These are phyloP conservation scores for Gila robusta DNA, from an alignment of 2,797 vertebrate genomes.

Conservation along the genomic window DNA sequence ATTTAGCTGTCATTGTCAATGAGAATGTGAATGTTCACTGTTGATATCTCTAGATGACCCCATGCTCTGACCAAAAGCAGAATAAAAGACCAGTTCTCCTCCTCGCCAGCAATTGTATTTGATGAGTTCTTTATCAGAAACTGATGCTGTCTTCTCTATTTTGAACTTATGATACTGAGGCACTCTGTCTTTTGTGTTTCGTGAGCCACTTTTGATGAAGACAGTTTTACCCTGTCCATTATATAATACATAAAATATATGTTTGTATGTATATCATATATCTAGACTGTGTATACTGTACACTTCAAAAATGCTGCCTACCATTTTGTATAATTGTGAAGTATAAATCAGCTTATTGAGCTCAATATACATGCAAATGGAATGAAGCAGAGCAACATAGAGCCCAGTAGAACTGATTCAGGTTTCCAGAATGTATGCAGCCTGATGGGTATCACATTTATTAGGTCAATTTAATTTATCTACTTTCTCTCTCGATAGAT, in stretches of 20 bases:
- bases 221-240: background rate
- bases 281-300: background rate
- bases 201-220: slow-evolving; percentile 32
- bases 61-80: slow-evolving; percentile 27
- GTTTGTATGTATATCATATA: background rate
- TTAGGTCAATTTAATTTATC: background rate
- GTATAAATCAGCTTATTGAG: slow-evolving; percentile 23
- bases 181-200: slow-evolving; percentile 40
- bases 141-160: slow-evolving; percentile 24
- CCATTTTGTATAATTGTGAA: background rate
- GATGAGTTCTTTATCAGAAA: slow-evolving; percentile 59
- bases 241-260: background rate
- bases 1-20: slow-evolving; percentile 54
- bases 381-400: slow-evolving; percentile 9
- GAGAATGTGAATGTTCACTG: slow-evolving; percentile 39
- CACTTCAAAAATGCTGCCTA: background rate
- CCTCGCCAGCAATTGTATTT: slow-evolving; percentile 39
- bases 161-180: slow-evolving; percentile 19
- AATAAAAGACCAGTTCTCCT: slow-evolving; percentile 52
- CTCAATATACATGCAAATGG: slow-evolving; percentile 46
- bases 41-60: slow-evolving; percentile 53
- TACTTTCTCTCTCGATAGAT: background rate
- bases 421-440: background rate
- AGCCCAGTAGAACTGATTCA: slow-evolving; percentile 2
- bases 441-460: background rate